Percentiles rank a stretch among this genome's conserved stretches.
Conservation (phyloP, 1,140 invertebrate genomes). For the Microvelia longipes region DNA sequence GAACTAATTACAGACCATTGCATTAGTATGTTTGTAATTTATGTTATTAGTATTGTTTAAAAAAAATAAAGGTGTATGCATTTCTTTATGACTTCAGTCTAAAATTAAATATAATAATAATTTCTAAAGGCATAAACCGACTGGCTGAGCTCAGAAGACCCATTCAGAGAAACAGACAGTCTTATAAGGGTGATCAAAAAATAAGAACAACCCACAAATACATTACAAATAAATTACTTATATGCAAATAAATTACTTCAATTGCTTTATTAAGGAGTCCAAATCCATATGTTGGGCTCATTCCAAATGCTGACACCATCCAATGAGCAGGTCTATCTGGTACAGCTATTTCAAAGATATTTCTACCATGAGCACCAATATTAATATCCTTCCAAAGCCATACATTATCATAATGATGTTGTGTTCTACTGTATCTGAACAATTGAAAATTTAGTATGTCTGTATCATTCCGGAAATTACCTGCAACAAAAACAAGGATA, state of each 20-base stretch:
- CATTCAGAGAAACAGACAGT: too few species aligned
- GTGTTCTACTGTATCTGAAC: conserved; percentile 67
- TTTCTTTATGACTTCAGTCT: too few species aligned
- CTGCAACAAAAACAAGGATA: conserved; percentile 17
- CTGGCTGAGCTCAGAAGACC: too few species aligned
- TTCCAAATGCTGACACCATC: conserved; percentile 82
- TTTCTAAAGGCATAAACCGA: too few species aligned
- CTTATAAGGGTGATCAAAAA: too few species aligned
- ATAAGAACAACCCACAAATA: not conserved
- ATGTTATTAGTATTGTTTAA: too few species aligned
- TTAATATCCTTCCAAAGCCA: conserved; percentile 91
- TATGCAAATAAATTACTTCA: conserved; percentile 35
- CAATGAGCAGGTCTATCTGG: conserved; percentile 72
- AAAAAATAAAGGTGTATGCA: too few species aligned
- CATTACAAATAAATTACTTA: not conserved
- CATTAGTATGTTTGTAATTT: too few species aligned
- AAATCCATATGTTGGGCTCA: conserved; percentile 70
- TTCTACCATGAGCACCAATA: conserved; percentile 76
- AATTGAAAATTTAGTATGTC: conserved; percentile 57
- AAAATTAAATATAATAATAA: too few species aligned
- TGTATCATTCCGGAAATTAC: conserved; percentile 38
- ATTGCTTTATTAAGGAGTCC: conserved; percentile 66
- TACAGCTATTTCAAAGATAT: conserved; percentile 73
- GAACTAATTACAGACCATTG: too few species aligned
- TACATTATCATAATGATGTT: conserved; percentile 79